Percentiles rank a stretch among this genome's conserved stretches.
phyloP scores from a whole-genome alignment of 2,113 vertebrate genomes.

The Sakesphorus luctuosus region DNA sequence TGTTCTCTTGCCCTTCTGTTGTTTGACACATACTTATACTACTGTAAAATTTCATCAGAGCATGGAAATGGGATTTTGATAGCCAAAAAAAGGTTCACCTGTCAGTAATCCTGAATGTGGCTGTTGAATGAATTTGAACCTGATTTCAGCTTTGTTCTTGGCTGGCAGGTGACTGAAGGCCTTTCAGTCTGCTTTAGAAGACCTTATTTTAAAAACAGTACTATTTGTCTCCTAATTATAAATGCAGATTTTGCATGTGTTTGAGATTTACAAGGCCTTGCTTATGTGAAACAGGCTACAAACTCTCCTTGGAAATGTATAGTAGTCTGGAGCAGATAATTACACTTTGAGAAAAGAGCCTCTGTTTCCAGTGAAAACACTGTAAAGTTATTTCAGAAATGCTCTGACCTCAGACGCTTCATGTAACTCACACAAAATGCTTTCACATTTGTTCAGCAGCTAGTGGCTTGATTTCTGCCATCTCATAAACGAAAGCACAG shows the following conservation, averaged over 20 bases:
- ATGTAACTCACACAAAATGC: slow-evolving; percentile 41
- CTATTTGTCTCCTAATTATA: slow-evolving; percentile 42
- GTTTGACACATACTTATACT: neutral
- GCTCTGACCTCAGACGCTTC: slow-evolving; percentile 45
- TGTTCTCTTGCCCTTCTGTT: neutral
- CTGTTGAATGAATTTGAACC: slow-evolving; percentile 32
- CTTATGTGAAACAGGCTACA: slow-evolving; percentile 35
- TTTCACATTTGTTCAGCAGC: slow-evolving; percentile 53
- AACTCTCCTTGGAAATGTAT: slow-evolving; percentile 28
- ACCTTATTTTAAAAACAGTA: slow-evolving; percentile 22
- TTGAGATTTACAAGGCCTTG: slow-evolving; percentile 51
- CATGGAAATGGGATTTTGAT: slow-evolving; percentile 6
- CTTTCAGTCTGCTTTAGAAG: slow-evolving; percentile 47
- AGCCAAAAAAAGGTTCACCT: neutral
- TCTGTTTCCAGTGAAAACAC: slow-evolving; percentile 64
- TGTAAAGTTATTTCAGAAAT: slow-evolving; percentile 62
- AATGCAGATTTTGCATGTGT: slow-evolving; percentile 63
- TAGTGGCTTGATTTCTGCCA: slow-evolving; percentile 30
- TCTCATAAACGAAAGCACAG: slow-evolving; percentile 43
- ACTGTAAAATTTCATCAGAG: neutral
- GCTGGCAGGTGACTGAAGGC: slow-evolving; percentile 56
- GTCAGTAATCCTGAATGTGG: neutral
- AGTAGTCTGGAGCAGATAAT: slow-evolving; percentile 52
- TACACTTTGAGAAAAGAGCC: slow-evolving; percentile 55
- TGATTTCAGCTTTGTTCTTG: slow-evolving; percentile 25